These are phyloP conservation scores for Zosterops japonicus DNA, from an alignment of 2,113 vertebrate genomes.

Conservation along the genomic window DNA sequence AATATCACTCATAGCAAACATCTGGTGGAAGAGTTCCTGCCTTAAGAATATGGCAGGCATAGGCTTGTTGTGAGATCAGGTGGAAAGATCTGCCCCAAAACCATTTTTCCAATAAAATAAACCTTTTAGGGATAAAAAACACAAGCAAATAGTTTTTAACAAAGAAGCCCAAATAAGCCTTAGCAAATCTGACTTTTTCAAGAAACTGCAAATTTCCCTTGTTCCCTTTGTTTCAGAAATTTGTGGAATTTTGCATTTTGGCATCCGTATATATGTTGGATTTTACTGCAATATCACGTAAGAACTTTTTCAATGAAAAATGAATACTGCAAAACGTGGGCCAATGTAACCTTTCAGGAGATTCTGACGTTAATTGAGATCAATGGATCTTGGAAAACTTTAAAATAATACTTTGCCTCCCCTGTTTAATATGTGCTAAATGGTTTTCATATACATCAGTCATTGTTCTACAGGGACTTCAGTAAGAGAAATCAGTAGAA, in stretches of 20 bases:
- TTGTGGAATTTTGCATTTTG: background rate
- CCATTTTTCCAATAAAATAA: background rate
- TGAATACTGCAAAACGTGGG: background rate
- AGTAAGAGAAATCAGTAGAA: background rate
- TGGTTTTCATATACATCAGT: background rate
- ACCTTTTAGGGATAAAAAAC: background rate
- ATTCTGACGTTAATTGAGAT: background rate
- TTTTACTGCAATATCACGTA: accelerated
- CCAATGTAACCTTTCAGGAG: background rate
- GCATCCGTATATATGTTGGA: background rate
- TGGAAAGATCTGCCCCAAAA: background rate
- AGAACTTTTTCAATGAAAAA: background rate
- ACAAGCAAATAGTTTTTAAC: background rate
- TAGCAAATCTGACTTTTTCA: background rate
- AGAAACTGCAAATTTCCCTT: background rate
- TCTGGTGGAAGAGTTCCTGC: background rate
- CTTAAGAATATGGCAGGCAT: background rate
- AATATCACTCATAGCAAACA: background rate
- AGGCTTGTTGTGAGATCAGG: background rate
- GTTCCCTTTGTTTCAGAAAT: background rate
- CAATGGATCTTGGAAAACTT: background rate
- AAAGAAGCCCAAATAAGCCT: background rate
- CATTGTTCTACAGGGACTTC: background rate
- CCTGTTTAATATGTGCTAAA: background rate
- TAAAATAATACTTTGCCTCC: slow-evolving; percentile 15